Evolutionary conservation across 2,113 vertebrate genomes (phyloP).

Genomic region (Pelusios castaneus): DNA sequence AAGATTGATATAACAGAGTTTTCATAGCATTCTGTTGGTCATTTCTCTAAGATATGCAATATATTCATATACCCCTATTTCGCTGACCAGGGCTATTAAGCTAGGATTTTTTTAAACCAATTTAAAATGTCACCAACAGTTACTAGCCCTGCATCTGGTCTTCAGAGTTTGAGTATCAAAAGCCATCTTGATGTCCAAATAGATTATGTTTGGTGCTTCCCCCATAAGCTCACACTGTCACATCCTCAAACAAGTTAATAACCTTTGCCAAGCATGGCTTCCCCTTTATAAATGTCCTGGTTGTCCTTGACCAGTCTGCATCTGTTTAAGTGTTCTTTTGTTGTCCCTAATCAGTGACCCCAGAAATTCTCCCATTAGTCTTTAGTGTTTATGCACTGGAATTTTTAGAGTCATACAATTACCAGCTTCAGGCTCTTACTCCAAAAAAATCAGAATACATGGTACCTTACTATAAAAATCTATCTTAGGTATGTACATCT

Average conservation of each 20-base stretch:
- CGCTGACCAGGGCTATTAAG: neutral
- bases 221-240: conserved; percentile 71
- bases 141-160: conserved; percentile 49
- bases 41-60: neutral
- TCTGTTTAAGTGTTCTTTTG: conserved; percentile 61
- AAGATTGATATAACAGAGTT: neutral
- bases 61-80: neutral
- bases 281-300: conserved; percentile 66
- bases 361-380: conserved; percentile 44
- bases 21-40: conserved; percentile 46
- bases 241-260: conserved; percentile 74
- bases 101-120: neutral
- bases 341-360: conserved; percentile 60
- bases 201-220: conserved; percentile 73
- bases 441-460: conserved; percentile 17
- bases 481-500: neutral
- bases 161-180: conserved; percentile 60
- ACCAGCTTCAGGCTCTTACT: conserved; percentile 12
- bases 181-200: conserved; percentile 70
- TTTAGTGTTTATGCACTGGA: conserved; percentile 35
- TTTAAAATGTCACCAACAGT: conserved; percentile 19
- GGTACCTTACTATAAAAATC: neutral
- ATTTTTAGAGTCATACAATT: conserved; percentile 8
- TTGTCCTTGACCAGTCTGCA: conserved; percentile 60
- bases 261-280: conserved; percentile 74